Base-by-base conservation (phyloP, 2,113 vertebrate genomes). In the chimpanzee (Pan troglodytes) region DNA sequence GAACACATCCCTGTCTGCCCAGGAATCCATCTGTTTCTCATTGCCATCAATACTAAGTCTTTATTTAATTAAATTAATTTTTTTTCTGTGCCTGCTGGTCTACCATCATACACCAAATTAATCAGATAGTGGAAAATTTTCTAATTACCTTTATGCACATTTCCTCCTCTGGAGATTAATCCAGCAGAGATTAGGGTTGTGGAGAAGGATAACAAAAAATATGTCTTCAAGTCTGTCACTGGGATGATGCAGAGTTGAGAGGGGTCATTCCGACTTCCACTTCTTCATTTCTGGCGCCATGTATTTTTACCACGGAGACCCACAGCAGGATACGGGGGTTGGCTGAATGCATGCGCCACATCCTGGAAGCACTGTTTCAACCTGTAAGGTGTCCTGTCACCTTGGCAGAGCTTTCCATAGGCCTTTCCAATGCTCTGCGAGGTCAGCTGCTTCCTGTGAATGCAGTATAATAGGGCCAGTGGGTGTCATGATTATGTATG, bases 401-500 rank as follows among this genome's bases (percentile, higher is more conserved):
- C 4, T 25, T 30, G 10, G 2, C 20, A 73, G 52, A 22, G 43
- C 1, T 81, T 75, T 55, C 14, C 18, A 22, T 20, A 79, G 16
- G 55, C 12, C 23, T 72, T 92, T 43, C 67, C 30, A 64, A 5
- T 64, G 1, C 20, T 40, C 10, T 48, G 18, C 48, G 25, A 35
- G 11, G 3, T 79, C 64, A 79, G 35, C 0, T 38, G 20, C 25
- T 40, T 83, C 57, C 12, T 40, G 12, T 38, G 45, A 12, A 38
- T 32, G 9, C 8, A 12, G 4, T 48, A 2, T 5, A 17, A 9
- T 12, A 11, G 64, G 10, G 10, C 3, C 43, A 14, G 6, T 17
- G 7, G 5, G 2, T 13, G 0, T 7, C 11, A 45, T 52, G 3
- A 12, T 48, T 20, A 50, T 0, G 2, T 40, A 18, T 20, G 13